Conservation (phyloP, 2,888 invertebrate species). For the Philonicus albiceps region DNA sequence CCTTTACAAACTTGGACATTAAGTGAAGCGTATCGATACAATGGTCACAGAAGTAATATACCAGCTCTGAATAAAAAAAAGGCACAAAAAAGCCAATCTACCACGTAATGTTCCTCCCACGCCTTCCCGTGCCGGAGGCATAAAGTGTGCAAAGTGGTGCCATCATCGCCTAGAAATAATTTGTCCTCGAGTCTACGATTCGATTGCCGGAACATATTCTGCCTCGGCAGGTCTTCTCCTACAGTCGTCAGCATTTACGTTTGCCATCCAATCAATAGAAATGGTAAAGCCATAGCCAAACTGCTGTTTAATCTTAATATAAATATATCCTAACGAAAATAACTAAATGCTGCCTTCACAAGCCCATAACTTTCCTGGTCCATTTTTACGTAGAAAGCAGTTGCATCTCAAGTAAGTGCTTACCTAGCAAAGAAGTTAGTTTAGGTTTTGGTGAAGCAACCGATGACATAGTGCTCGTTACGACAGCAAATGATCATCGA, state of each 20-base stretch:
- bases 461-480: too few species aligned
- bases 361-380: background rate
- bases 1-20: background rate
- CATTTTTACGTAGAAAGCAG: background rate
- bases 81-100: background rate
- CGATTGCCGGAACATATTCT: background rate
- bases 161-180: conserved; percentile 29
- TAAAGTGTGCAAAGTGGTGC: conserved; percentile 13
- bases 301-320: background rate
- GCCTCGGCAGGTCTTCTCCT: background rate
- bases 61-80: background rate
- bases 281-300: background rate
- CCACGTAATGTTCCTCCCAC: conserved; percentile 12
- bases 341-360: too few species aligned
- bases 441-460: background rate
- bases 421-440: background rate
- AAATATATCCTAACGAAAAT: background rate
- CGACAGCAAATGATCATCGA: background rate
- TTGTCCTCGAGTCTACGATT: conserved; percentile 6
- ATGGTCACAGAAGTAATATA: background rate
- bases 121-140: background rate
- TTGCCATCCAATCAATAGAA: background rate
- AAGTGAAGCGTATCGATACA: background rate
- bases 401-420: background rate
- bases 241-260: background rate